Conservation (phyloP, 2,797 vertebrate genomes). For the Cyclopterus lumpus region DNA sequence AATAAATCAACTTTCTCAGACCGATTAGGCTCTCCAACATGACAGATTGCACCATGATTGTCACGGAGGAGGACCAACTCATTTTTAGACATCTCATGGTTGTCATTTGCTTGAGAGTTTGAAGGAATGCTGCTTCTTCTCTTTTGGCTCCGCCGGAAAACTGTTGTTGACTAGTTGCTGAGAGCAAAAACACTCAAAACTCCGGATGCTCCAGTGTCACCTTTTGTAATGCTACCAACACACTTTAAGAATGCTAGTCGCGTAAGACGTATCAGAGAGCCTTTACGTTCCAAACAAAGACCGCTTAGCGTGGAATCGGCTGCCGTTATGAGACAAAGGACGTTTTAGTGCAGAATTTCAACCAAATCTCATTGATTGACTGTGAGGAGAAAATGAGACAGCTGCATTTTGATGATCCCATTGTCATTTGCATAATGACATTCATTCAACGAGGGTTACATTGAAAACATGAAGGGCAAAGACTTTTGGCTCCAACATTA, state of each 20-base stretch:
- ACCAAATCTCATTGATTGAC: slow-evolving; percentile 36
- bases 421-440: slow-evolving; percentile 55
- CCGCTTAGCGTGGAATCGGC: neutral
- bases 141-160: neutral
- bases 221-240: neutral
- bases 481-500: neutral
- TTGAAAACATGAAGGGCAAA: slow-evolving; percentile 35
- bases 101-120: neutral
- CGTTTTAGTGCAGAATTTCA: slow-evolving; percentile 35
- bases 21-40: neutral
- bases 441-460: slow-evolving; percentile 46
- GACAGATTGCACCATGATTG: neutral
- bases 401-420: slow-evolving; percentile 39
- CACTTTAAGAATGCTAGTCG: neutral
- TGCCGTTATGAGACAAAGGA: slow-evolving; percentile 22
- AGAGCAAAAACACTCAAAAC: neutral
- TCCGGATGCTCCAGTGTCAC: neutral
- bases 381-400: slow-evolving; percentile 38
- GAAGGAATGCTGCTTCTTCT: neutral
- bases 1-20: neutral
- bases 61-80: neutral
- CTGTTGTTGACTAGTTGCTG: neutral
- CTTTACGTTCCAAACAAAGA: slow-evolving; percentile 26
- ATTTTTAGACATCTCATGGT: neutral
- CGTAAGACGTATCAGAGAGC: neutral